Base-by-base conservation (phyloP, 2,797 vertebrate genomes). In the Cetoscarus ocellatus region DNA sequence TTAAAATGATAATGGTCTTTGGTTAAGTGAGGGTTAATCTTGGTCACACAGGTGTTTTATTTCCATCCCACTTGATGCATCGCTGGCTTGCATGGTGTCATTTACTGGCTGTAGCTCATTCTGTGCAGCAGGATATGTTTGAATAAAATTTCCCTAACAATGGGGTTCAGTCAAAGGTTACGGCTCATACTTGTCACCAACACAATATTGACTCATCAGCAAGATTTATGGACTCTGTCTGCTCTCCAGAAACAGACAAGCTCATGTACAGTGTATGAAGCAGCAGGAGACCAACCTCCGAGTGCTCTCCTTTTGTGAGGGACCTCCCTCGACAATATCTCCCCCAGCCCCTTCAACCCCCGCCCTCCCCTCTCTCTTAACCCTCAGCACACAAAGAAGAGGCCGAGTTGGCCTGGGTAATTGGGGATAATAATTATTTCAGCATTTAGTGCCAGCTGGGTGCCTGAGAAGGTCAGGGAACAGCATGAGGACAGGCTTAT, bases 351-450 rank as follows among this genome's bases (percentile, higher is more conserved):
- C 73, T 77, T 10, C 73, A 55, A 53, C 34, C 12, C 51, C 51
- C n/a, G n/a, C n/a, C 57, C 66, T 45, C 56, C 43, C 45, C 40
- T 42, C 51, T 35, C 52, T n/a, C 34, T 60, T 67, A 54, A 50
- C 70, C 62, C 74, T 81, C 35, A 56, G 52, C 75, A 78, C 74
- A 85, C 88, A 91, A 85, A 85, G 76, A 84, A 59, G 79, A 73
- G 75, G 86, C 72, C 43, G 77, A 77, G 86, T 89, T 85, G 86
- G 85, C 82, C 83, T 68, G 83, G 80, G 84, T 94, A 94, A 94
- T 93, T 92, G 91, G 93, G 27, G 90, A 90, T 92, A 88, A 92
- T 94, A 91, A 94, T 94, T 93, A 93, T 92, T 83, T 90, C 86
- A 85, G 88, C 85, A 75, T 91, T 92, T 92, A 92, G 86, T 92